These are phyloP conservation scores for Enteromius argenteus DNA, from an alignment of 2,797 vertebrate genomes.

Conservation along the genomic window DNA sequence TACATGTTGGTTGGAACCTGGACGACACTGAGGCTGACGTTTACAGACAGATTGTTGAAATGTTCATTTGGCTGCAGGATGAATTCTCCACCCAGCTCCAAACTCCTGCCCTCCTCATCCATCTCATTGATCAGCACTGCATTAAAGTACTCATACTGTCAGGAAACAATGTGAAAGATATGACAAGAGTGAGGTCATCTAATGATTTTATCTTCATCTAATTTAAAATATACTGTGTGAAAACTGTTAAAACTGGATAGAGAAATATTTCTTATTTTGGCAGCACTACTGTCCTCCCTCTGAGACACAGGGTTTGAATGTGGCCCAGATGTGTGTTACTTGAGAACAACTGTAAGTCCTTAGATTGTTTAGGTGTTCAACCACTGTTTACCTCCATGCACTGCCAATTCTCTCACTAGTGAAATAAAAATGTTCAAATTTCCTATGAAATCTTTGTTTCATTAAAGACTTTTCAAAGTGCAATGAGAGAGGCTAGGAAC, in stretches of 20 bases:
- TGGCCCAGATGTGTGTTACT: not conserved
- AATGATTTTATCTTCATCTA: not conserved
- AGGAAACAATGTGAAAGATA: constrained; percentile 43
- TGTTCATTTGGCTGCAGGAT: constrained; percentile 96
- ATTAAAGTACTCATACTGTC: constrained; percentile 98
- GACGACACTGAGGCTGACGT: constrained; percentile 95
- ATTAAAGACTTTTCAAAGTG: too few relatives aligned
- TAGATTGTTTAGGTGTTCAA: not conserved
- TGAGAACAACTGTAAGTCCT: not conserved
- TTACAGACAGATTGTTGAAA: constrained; percentile 98
- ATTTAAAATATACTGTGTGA: not conserved
- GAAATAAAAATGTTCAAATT: not conserved
- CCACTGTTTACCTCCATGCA: not conserved
- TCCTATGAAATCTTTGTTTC: too few relatives aligned
- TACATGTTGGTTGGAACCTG: constrained; percentile 99
- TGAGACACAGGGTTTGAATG: not conserved
- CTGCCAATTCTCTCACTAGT: not conserved
- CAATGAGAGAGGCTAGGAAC: too few relatives aligned
- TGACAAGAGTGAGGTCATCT: not conserved
- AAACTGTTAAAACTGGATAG: not conserved
- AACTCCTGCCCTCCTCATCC: constrained; percentile 90
- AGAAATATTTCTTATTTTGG: not conserved
- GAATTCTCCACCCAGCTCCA: constrained; percentile 95
- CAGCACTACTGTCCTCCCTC: not conserved
- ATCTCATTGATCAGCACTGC: constrained; percentile 96